Evolutionary conservation across 2,797 vertebrate species (phyloP).

Genomic region (Lateolabrax maculatus): DNA sequence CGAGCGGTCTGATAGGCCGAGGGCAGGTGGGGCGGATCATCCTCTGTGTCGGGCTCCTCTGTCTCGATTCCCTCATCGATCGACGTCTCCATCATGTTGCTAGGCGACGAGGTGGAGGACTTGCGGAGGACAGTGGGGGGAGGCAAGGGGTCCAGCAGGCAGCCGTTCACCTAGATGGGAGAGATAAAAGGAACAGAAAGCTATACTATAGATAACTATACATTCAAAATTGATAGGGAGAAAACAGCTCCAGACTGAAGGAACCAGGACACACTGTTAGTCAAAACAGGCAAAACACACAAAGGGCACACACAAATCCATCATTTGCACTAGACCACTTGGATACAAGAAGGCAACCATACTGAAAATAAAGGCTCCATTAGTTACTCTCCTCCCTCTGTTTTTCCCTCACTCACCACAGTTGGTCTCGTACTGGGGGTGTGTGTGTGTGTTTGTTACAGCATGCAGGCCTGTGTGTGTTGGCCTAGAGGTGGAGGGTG

Average conservation of each 20-base stretch:
- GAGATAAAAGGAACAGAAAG: slow-evolving; percentile 3
- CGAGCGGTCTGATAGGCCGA: slow-evolving; percentile 92
- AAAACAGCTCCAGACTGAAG: neutral
- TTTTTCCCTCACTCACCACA: slow-evolving; percentile 45
- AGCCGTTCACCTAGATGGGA: slow-evolving; percentile 91
- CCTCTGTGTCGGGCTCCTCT: slow-evolving; percentile 90
- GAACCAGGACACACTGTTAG: slow-evolving; percentile 4
- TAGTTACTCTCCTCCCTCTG: slow-evolving; percentile 28
- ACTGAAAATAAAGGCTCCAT: slow-evolving; percentile 27
- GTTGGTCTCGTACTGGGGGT: slow-evolving; percentile 40
- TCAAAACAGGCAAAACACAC: neutral
- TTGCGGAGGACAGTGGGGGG: slow-evolving; percentile 90
- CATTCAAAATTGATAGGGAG: slow-evolving; percentile 4
- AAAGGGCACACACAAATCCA: slow-evolving; percentile 2
- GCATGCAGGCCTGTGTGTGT: slow-evolving; percentile 57
- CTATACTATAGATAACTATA: slow-evolving; percentile 5
- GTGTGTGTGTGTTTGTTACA: slow-evolving; percentile 39
- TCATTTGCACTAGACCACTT: slow-evolving; percentile 5
- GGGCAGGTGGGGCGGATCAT: slow-evolving; percentile 91
- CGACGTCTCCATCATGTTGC: slow-evolving; percentile 98
- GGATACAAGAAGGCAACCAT: neutral
- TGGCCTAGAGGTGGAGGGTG: slow-evolving; percentile 61
- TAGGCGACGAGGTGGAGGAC: slow-evolving; percentile 95
- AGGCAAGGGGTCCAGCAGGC: slow-evolving; percentile 93
- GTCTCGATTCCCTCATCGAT: slow-evolving; percentile 98